Conservation (phyloP, 2,888 invertebrate genomes). For the Acrobasis repandana region DNA sequence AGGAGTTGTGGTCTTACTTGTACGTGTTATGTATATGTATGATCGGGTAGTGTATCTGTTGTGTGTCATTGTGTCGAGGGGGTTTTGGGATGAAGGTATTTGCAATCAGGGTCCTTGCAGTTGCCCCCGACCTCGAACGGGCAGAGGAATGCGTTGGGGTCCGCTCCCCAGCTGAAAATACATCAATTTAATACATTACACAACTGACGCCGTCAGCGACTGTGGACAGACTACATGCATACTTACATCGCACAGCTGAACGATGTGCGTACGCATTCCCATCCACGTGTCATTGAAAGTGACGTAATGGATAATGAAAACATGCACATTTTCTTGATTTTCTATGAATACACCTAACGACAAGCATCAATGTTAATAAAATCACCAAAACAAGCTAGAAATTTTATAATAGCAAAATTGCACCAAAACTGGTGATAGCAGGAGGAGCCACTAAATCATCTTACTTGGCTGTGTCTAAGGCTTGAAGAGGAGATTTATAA, state of each 20-base stretch:
- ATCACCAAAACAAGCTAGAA: conserved; percentile 14
- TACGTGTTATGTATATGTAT: conserved; percentile 38
- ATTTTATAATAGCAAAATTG: conserved; percentile 9
- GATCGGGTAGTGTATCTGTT: conserved; percentile 40
- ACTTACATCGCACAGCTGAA: conserved; percentile 62
- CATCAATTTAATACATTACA: conserved; percentile 35
- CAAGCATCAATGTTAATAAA: conserved; percentile 26
- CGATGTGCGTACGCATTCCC: conserved; percentile 61
- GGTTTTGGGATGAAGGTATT: conserved; percentile 71
- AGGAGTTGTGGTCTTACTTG: conserved; percentile 32
- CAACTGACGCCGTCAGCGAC: conserved; percentile 16
- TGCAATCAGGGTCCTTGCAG: conserved; percentile 79
- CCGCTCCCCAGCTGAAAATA: conserved; percentile 74
- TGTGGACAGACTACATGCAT: conserved; percentile 58
- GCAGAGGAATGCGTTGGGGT: conserved; percentile 76
- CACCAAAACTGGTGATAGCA: conserved; percentile 16
- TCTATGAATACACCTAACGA: conserved; percentile 50
- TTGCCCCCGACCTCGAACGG: conserved; percentile 77
- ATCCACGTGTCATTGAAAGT: conserved; percentile 50
- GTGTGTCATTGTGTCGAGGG: conserved; percentile 56
- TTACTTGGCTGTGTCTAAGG: conserved; percentile 62
- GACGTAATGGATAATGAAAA: conserved; percentile 43
- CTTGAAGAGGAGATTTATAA: conserved; percentile 70
- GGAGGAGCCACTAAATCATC: conserved; percentile 36
- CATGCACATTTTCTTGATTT: conserved; percentile 47